These are phyloP conservation scores for Anhinga anhinga DNA, from an alignment of 2,113 vertebrate species.

Conservation along the genomic window DNA sequence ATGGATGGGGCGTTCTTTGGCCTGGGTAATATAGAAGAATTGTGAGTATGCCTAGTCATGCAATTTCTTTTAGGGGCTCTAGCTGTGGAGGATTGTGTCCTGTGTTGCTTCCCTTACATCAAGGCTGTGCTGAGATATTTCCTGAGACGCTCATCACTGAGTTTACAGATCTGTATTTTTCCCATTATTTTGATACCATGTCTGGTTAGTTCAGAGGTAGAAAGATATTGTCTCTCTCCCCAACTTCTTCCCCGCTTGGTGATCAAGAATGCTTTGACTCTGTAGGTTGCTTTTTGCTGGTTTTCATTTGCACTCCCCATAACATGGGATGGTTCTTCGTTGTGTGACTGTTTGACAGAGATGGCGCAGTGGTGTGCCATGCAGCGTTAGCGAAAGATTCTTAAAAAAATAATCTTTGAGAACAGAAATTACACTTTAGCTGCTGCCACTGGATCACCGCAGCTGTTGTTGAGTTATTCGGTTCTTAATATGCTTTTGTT, in stretches of 20 bases:
- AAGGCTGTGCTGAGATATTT: background rate
- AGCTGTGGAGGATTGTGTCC: background rate
- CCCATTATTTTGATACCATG: background rate
- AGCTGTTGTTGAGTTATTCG: background rate
- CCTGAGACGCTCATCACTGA: too few species aligned
- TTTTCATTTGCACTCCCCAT: background rate
- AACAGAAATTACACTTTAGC: background rate
- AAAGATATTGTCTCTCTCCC: background rate
- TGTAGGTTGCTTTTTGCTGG: background rate
- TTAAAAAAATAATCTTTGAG: background rate
- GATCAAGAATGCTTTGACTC: background rate
- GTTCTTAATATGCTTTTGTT: background rate
- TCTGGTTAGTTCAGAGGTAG: background rate
- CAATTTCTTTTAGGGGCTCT: background rate
- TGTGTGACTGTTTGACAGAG: background rate
- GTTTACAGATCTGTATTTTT: background rate
- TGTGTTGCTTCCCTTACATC: background rate
- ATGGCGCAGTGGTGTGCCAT: too few species aligned
- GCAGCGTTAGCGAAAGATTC: background rate
- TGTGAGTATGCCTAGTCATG: conserved; percentile 72
- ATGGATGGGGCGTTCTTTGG: conserved; percentile 99
- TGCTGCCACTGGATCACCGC: background rate
- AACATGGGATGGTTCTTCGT: background rate
- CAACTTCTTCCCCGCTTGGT: background rate
- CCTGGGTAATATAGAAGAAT: conserved; percentile 90